phyloP scores from a whole-genome alignment of 2,888 invertebrate genomes.

The Ornithoptera alexandrae region DNA sequence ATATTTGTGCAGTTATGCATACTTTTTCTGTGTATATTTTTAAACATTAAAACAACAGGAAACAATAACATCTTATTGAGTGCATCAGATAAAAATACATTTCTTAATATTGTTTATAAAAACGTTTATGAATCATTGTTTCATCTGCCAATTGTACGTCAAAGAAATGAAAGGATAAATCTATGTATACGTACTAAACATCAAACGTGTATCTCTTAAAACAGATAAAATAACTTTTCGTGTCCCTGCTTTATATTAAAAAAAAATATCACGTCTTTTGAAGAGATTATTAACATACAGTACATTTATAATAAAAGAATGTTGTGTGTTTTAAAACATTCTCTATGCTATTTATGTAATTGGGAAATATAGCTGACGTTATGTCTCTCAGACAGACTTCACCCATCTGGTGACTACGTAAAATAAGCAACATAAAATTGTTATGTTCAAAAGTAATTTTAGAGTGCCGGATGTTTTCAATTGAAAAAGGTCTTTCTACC shows the following conservation, averaged over 20 bases:
- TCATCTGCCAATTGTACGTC: background rate
- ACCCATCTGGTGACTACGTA: conserved; percentile 18
- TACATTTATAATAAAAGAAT: background rate
- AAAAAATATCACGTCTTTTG: background rate
- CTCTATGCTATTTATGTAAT: background rate
- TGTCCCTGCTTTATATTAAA: too few species aligned
- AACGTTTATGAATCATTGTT: conserved; percentile 3
- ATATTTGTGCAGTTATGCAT: too few species aligned
- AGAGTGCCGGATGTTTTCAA: conserved; percentile 14
- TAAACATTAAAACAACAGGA: conserved; percentile 19
- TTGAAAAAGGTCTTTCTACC: background rate
- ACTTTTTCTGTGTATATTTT: too few species aligned
- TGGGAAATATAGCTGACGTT: conserved; percentile 1
- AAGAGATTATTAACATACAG: background rate
- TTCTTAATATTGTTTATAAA: conserved; percentile 7
- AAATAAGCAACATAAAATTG: conserved; percentile 22
- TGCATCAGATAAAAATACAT: conserved; percentile 6
- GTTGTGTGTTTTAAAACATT: background rate
- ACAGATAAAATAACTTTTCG: too few species aligned
- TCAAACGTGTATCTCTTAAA: too few species aligned
- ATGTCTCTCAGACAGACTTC: conserved; percentile 9
- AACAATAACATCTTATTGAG: conserved; percentile 13
- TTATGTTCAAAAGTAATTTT: conserved; percentile 22
- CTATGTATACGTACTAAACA: too few species aligned
- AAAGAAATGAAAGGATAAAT: background rate